phyloP scores from a whole-genome alignment of 2,888 invertebrate genomes.

The Agriotes lineatus region DNA sequence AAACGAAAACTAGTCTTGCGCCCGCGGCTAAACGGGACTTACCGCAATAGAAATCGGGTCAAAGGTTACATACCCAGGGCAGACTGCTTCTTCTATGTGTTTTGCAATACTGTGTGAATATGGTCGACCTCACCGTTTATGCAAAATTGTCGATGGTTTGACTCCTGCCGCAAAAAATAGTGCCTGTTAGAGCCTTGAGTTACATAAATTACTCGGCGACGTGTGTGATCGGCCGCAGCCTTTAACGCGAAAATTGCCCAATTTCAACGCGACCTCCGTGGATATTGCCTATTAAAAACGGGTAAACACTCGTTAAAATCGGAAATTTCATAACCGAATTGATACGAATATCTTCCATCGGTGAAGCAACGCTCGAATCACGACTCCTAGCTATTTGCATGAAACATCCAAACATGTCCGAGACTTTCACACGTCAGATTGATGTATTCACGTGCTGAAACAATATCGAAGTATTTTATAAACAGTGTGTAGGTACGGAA shows the following conservation, averaged over 20 bases:
- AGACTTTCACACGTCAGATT: slow-evolving; percentile 24
- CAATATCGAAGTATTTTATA: background rate
- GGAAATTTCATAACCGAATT: slow-evolving; percentile 1
- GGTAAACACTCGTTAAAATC: background rate
- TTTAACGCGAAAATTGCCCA: slow-evolving; percentile 2
- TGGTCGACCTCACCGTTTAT: slow-evolving; percentile 29
- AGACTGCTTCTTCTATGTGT: slow-evolving; percentile 52
- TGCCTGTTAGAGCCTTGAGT: background rate
- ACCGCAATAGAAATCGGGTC: slow-evolving; percentile 64
- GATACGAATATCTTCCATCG: slow-evolving; percentile 13
- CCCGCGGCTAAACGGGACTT: slow-evolving; percentile 60
- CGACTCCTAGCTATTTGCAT: slow-evolving; percentile 15
- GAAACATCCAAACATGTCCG: slow-evolving; percentile 10
- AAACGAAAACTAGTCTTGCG: slow-evolving; percentile 52
- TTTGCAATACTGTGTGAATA: slow-evolving; percentile 46
- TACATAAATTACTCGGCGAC: slow-evolving; percentile 1
- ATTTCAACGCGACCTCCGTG: background rate
- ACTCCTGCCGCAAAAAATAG: slow-evolving; percentile 1
- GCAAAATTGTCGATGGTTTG: slow-evolving; percentile 14
- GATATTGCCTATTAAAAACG: too few relatives aligned
- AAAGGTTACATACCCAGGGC: slow-evolving; percentile 63
- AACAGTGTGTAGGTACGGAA: background rate
- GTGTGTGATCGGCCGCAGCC: background rate
- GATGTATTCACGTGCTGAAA: slow-evolving; percentile 10
- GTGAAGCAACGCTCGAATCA: slow-evolving; percentile 28